A percentile compares a stretch with the other conserved stretches of the same genome.
Evolutionary conservation across 2,797 vertebrate species (phyloP).

Genomic region (Mormyrus proboscirostris): DNA sequence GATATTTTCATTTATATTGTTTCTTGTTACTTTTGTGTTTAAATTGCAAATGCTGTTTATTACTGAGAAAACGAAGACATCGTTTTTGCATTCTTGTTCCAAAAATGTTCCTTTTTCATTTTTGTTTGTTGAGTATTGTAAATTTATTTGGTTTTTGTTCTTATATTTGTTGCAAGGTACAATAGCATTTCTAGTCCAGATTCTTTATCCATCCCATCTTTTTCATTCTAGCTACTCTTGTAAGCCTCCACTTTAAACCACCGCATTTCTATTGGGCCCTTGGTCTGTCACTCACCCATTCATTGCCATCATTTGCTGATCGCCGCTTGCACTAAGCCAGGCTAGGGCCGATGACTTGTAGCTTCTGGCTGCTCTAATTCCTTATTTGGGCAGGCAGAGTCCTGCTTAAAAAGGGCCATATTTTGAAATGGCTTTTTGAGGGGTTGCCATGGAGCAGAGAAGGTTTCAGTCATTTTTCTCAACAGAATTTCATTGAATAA

Average conservation of each 20-base stretch:
- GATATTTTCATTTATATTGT: not conserved
- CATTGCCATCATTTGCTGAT: not conserved
- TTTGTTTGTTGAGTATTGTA: not conserved
- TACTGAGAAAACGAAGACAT: not conserved
- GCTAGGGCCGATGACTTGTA: not conserved
- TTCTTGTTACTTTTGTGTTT: constrained; percentile 13
- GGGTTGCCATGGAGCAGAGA: not conserved
- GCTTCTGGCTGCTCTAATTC: not conserved
- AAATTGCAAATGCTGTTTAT: not conserved
- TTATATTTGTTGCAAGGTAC: not conserved
- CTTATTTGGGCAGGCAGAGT: not conserved
- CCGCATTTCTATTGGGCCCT: not conserved
- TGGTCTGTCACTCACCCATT: not conserved
- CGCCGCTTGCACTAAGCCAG: not conserved
- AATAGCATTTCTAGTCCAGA: not conserved
- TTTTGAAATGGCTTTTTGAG: not conserved
- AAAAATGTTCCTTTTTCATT: not conserved
- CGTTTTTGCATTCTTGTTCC: not conserved
- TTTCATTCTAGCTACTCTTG: not conserved
- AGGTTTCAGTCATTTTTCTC: constrained; percentile 8
- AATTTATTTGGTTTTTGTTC: not conserved
- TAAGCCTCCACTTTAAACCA: not conserved
- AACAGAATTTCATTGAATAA: constrained; percentile 1
- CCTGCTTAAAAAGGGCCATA: not conserved
- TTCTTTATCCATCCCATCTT: not conserved